Base-by-base conservation (phyloP, 2,888 invertebrate species). In the Osmoderma eremita region DNA sequence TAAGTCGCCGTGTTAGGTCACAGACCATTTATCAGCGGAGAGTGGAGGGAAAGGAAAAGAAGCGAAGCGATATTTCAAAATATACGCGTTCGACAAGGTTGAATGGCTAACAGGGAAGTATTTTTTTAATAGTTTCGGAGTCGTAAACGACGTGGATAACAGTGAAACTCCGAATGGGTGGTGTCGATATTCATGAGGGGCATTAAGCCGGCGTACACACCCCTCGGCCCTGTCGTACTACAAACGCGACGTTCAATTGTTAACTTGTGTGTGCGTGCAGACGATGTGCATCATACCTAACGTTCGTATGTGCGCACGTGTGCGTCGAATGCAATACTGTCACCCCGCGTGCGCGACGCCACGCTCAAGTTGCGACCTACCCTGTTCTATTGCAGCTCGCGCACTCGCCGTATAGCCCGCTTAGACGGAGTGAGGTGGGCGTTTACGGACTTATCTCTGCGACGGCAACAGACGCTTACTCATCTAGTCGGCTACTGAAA, bases 401-500 rank as follows among this genome's bases (percentile, higher is more conserved):
- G 49, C 66, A 70, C 65, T 62, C 65, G 56, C 61, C 62, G 51
- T 20, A 54, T 63, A 63, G 65, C 61, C 63, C 65, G 68, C 58
- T 66, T 58, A 67, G 67, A 65, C 71, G 61, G 65, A 61, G 71
- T 72, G 73, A 72, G 72, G 63, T 74, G 72, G 69, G 58, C 58
- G 58, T 61, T 36, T 61, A 72, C 72, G 71, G 71, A 71, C 66
- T 63, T 71, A 68, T 73, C 71, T 70, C 72, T 71, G 70, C 68
- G 70, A 75, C 73, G 73, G 72, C 71, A 72, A 74, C 75, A 75
- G 65, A 50, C 77, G 77, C 78, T 78, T 77, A 77, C 77, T 78
- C 78, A 78, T 78, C 77, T 77, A 74, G 30, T 73, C 73, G 67
- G 72, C 70, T 65, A 58, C 71, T 74, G 72, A 73, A 76, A 76